Conservation (phyloP, 2,113 vertebrate genomes). For the Microtus oregoni region DNA sequence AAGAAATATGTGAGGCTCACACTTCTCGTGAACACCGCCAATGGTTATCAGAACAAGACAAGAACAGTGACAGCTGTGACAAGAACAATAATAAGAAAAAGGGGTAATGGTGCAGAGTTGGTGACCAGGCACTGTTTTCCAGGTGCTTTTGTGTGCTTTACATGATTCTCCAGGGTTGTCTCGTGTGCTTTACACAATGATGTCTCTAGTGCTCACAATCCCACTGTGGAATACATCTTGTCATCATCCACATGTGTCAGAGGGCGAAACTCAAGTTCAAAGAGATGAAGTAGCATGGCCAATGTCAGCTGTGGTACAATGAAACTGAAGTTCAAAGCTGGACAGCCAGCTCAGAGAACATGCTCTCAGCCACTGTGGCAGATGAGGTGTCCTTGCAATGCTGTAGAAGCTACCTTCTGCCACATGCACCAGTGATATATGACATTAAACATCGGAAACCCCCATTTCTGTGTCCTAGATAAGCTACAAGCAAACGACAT, state of each 20-base stretch:
- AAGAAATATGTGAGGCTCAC: not conserved
- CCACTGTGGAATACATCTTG: not conserved
- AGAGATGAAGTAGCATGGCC: not conserved
- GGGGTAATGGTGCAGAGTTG: fast-evolving
- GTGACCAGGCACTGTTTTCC: fast-evolving
- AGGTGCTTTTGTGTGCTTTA: not conserved
- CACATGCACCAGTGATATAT: not conserved
- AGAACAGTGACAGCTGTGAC: not conserved
- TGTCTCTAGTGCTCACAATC: not conserved
- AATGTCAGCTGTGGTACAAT: not conserved
- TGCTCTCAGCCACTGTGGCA: no score
- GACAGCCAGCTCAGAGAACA: not conserved
- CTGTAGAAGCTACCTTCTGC: fast-evolving
- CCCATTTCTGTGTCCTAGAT: not conserved
- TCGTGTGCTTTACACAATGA: fast-evolving
- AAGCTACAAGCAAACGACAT: fast-evolving
- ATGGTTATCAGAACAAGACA: not conserved
- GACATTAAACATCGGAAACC: fast-evolving
- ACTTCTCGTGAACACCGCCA: not conserved
- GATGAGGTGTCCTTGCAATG: fast-evolving
- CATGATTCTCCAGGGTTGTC: not conserved
- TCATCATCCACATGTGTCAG: not conserved
- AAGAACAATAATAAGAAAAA: not conserved
- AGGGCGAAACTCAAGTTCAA: not conserved
- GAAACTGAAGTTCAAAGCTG: not conserved